These are phyloP conservation scores for Entomyzon cyanotis DNA, from an alignment of 2,113 vertebrate genomes.

Conservation along the genomic window DNA sequence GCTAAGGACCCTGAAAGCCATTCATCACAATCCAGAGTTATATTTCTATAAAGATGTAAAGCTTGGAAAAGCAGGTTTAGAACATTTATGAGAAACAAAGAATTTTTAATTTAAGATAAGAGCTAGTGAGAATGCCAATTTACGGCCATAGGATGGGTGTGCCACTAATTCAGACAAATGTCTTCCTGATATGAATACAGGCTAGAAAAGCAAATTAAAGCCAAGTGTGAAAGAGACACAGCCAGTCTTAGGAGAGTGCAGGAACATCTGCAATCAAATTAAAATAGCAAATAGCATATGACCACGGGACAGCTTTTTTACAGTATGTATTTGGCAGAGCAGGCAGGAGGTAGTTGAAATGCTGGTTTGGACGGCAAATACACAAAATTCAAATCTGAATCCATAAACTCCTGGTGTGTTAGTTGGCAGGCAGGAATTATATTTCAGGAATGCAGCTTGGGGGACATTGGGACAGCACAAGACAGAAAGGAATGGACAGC, in stretches of 20 bases:
- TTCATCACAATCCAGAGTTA: neutral
- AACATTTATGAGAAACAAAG: neutral
- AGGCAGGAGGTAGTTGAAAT: neutral
- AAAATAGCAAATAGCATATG: neutral
- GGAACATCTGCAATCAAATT: neutral
- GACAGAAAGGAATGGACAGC: neutral
- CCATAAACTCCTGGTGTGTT: neutral
- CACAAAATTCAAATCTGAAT: neutral
- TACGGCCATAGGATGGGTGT: neutral
- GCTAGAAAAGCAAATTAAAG: neutral
- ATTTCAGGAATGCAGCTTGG: neutral
- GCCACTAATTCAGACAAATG: neutral
- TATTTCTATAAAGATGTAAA: neutral
- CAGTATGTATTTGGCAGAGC: neutral
- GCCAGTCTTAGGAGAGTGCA: neutral
- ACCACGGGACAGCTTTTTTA: neutral
- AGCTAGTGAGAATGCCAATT: neutral
- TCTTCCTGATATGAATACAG: neutral
- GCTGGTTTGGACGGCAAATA: conserved; percentile 1
- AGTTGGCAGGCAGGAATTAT: neutral
- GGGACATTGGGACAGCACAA: neutral
- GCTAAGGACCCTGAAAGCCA: neutral
- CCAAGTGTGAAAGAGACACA: neutral
- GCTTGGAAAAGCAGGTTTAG: neutral
- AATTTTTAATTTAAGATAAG: neutral